Evolutionary conservation across 2,113 vertebrate genomes (phyloP).

Genomic region (Picathartes gymnocephalus): DNA sequence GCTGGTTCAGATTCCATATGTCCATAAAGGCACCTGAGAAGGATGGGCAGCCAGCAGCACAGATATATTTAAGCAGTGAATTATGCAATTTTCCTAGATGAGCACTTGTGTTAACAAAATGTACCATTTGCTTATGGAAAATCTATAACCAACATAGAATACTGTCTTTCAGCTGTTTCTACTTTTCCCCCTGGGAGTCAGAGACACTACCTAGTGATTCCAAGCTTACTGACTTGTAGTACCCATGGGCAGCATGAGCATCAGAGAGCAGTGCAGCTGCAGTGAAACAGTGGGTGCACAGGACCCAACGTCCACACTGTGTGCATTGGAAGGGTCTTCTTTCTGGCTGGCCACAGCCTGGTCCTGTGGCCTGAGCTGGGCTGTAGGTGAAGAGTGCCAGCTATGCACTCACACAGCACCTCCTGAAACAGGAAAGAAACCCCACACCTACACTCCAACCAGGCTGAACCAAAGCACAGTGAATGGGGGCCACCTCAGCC

Average conservation of each 20-base stretch:
- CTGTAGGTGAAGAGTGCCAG: rapidly evolving
- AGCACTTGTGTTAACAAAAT: neutral
- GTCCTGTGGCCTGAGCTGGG: neutral
- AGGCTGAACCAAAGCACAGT: neutral
- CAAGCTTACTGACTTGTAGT: neutral
- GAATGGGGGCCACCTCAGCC: neutral
- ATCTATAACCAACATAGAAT: neutral
- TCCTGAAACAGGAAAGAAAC: neutral
- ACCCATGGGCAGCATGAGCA: neutral
- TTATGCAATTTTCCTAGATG: neutral
- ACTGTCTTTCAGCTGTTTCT: neutral
- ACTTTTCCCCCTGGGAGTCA: neutral
- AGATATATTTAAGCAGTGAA: neutral
- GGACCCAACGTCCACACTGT: neutral
- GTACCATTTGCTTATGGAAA: neutral
- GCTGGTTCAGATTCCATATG: neutral
- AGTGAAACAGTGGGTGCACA: neutral
- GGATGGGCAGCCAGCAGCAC: neutral
- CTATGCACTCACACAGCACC: neutral
- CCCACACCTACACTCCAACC: rapidly evolving
- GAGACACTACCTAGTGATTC: neutral
- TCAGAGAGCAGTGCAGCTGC: neutral
- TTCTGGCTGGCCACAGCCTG: neutral
- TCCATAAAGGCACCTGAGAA: neutral
- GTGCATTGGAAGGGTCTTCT: neutral